These are phyloP conservation scores for Caenorhabditis angaria DNA, from an alignment of 2,888 invertebrate species.

Conservation along the genomic window DNA sequence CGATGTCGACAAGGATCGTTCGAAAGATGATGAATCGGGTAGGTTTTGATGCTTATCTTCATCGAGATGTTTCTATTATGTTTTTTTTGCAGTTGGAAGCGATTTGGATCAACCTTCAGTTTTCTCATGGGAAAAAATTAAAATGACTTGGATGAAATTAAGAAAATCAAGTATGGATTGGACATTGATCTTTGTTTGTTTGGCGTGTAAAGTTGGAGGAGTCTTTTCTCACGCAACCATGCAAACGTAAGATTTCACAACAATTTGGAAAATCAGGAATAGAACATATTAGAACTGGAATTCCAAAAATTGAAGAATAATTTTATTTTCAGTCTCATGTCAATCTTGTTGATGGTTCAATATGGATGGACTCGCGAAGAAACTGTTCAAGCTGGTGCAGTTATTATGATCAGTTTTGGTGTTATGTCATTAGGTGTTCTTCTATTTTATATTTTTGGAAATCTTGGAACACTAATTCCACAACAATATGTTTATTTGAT, in stretches of 20 bases:
- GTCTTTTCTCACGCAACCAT: conserved; percentile 40
- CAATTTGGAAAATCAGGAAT: not conserved
- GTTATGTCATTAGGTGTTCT: conserved; percentile 25
- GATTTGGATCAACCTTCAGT: conserved; percentile 7
- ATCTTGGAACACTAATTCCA: conserved; percentile 31
- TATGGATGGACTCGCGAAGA: conserved; percentile 45
- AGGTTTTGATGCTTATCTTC: conserved; percentile 1
- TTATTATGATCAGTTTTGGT: conserved; percentile 30
- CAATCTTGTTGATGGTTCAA: conserved; percentile 39
- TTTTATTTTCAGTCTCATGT: conserved; percentile 24
- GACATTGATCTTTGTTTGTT: conserved; percentile 30
- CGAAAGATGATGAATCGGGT: not conserved
- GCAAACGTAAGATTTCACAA: conserved; percentile 27
- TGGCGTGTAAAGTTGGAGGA: conserved; percentile 32
- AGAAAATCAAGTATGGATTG: conserved; percentile 18
- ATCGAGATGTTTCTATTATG: conserved; percentile 18
- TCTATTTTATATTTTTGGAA: conserved; percentile 36
- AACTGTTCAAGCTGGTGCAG: conserved; percentile 33
- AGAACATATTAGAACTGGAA: not conserved
- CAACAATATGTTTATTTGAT: conserved; percentile 35
- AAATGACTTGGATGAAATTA: conserved; percentile 7
- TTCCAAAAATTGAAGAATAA: not conserved
- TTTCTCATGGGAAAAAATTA: conserved; percentile 19
- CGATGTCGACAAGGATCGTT: conserved; percentile 11
- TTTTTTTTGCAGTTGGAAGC: conserved; percentile 12